phyloP scores from a whole-genome alignment of 2,888 invertebrate species.

The Nomada goodeniana region DNA sequence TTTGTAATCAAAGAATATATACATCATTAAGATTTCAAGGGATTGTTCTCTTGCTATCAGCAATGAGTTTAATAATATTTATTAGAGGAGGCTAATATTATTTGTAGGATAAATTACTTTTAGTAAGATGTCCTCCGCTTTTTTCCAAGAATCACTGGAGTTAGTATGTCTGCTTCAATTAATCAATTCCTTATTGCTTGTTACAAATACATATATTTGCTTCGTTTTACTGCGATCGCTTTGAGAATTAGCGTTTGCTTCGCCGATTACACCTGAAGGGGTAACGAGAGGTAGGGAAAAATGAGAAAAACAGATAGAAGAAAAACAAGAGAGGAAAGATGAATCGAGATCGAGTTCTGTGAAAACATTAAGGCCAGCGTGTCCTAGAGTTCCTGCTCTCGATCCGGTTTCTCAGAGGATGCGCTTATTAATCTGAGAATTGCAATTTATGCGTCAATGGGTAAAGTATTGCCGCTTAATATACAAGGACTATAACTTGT shows the following conservation, averaged over 20 bases:
- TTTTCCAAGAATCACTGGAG: too few relatives aligned
- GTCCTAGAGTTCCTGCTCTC: conserved; percentile 32
- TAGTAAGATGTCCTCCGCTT: too few relatives aligned
- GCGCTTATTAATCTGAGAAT: conserved; percentile 40
- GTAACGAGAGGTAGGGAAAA: neutral
- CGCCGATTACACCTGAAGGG: conserved; percentile 1
- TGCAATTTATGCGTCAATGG: conserved; percentile 5
- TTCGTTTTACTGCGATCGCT: neutral
- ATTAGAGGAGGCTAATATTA: neutral
- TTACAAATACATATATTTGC: neutral
- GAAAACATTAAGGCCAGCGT: conserved; percentile 40
- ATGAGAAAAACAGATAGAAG: conserved; percentile 10
- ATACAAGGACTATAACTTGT: neutral
- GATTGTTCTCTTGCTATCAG: too few relatives aligned
- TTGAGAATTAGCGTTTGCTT: neutral
- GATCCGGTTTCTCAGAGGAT: conserved; percentile 48
- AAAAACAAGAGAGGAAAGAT: conserved; percentile 25
- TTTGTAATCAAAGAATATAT: too few relatives aligned
- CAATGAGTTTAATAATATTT: too few relatives aligned
- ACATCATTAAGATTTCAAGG: too few relatives aligned
- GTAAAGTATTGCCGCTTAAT: conserved; percentile 14
- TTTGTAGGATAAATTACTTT: too few relatives aligned
- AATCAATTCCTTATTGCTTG: too few relatives aligned
- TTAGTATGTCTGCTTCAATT: too few relatives aligned
- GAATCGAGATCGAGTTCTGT: conserved; percentile 42